A percentile compares a stretch with the other conserved stretches of the same genome.
These are phyloP conservation scores for Eretmochelys imbricata DNA, from an alignment of 2,113 vertebrate species.

Conservation along the genomic window DNA sequence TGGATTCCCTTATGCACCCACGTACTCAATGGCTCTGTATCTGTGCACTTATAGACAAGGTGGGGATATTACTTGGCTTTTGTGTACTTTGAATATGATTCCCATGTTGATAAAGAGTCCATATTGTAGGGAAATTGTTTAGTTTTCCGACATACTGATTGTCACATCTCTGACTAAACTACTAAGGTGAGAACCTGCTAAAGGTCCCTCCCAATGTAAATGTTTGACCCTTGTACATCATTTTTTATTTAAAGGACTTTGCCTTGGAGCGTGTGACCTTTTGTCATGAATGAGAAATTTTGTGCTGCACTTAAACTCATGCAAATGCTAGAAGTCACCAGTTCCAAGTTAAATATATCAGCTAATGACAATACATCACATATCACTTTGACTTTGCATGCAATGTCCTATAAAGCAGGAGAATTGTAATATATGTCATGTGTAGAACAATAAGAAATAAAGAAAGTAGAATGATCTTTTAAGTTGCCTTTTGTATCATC, in stretches of 20 bases:
- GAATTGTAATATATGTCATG: constrained; percentile 10
- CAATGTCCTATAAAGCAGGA: background rate
- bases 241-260: background rate
- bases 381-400: background rate
- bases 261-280: background rate
- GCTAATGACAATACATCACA: background rate
- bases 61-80: background rate
- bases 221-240: background rate
- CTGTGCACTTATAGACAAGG: background rate
- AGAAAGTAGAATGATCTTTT: background rate
- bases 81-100: background rate
- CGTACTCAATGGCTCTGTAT: background rate
- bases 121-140: background rate
- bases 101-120: background rate
- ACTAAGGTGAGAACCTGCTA: background rate
- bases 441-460: background rate
- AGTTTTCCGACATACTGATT: background rate
- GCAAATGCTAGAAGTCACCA: background rate
- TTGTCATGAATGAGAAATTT: background rate
- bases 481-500: background rate
- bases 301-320: background rate
- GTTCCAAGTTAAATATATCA: background rate
- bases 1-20: background rate
- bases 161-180: background rate
- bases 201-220: background rate